phyloP scores from a whole-genome alignment of 2,888 invertebrate species.

The Ormyrus rosae region DNA sequence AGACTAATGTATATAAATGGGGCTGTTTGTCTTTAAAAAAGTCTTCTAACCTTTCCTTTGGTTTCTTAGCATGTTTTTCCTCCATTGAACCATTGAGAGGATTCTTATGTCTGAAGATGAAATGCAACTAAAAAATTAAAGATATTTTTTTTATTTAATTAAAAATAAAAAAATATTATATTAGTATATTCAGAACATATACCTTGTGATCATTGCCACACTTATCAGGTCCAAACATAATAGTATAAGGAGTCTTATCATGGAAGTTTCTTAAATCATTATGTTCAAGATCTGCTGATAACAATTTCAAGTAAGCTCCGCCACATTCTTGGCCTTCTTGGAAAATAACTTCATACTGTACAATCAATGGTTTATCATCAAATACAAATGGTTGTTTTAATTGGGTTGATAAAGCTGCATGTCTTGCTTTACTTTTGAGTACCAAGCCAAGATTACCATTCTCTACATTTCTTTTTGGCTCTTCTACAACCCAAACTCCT shows the following conservation, averaged over 20 bases:
- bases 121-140: conserved; percentile 78
- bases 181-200: conserved; percentile 44
- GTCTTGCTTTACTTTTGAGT: conserved; percentile 95
- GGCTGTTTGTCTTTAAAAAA: conserved; percentile 94
- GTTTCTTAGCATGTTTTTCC: conserved; percentile 97
- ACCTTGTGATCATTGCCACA: conserved; percentile 97
- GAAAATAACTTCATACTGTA: conserved; percentile 95
- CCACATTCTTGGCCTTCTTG: conserved; percentile 99
- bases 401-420: conserved; percentile 92
- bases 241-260: conserved; percentile 97
- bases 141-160: conserved; percentile 21
- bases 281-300: conserved; percentile 84
- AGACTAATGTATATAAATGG: conserved; percentile 88
- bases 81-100: conserved; percentile 92
- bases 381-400: conserved; percentile 90
- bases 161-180: not conserved
- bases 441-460: conserved; percentile 92
- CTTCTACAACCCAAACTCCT: conserved; percentile 84
- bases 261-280: conserved; percentile 89
- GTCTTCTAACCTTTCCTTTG: conserved; percentile 89
- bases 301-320: conserved; percentile 96
- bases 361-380: conserved; percentile 87
- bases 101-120: conserved; percentile 96
- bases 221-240: conserved; percentile 99
- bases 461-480: conserved; percentile 86